Base-by-base conservation (phyloP, 1,140 invertebrate species). In the Pseudomyrmex gracilis region DNA sequence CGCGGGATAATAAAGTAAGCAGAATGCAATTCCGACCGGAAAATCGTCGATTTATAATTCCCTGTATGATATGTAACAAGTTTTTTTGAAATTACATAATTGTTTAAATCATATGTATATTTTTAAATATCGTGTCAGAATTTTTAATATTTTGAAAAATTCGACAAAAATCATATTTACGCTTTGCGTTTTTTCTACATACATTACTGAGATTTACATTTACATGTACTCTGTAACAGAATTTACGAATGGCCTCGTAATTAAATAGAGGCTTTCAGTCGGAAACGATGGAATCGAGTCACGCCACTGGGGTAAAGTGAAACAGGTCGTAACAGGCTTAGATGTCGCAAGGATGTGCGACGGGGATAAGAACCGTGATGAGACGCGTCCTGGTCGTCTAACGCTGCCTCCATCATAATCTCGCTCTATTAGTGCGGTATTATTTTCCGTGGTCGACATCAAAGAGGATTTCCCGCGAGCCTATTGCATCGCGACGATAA, bases 401-500 rank as follows among this genome's bases (percentile, higher is more conserved):
- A 34, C 34, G 34, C 34, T 34, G 73, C 51, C 82, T 67, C 49
- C 24, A 34, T 20, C 9, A 90, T 92, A 94, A 94, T 94, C 92
- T 93, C 90, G 90, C 93, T 93, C 91, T 92, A 93, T 93, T 93
- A 94, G 90, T 61, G 71, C 17, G 88, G 87, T 89, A 93, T 94
- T 94, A 94, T 93, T 94, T 93, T 94, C 92, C 90, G 88, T 87
- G 87, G 88, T 89, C 90, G 90, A 94, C 92, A 94, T 94, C 94
- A 94, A 94, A 94, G 93, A 91, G 92, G 92, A 94, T 94, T 92
- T 89, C 88, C 90, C 85, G 87, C 84, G 76, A 77, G 61, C 55
- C 87, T 87, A 93, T 94, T 94, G 94, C 94, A 93, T 93, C 90
- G 89, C 88, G 68, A 90, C 89, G 93, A 94, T 94, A 94, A 94